Percentiles rank a stretch among this genome's conserved stretches.
Conservation (phyloP, 2,888 invertebrate genomes). For the Eupelmus urozonus region DNA sequence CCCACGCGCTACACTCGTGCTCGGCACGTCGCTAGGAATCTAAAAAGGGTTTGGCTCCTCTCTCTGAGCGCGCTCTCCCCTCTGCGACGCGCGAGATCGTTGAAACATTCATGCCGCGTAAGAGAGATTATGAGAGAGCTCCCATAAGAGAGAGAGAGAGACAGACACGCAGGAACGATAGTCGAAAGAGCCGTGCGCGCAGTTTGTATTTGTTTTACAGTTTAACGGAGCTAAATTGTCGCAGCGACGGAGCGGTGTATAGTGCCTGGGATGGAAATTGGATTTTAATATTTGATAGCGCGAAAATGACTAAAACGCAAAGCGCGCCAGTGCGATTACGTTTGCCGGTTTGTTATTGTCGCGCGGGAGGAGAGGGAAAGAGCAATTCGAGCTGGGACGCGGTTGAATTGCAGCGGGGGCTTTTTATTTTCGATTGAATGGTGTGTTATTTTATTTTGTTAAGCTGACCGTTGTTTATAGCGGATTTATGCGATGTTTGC, state of each 20-base stretch:
- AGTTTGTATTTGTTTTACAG: slow-evolving; percentile 58
- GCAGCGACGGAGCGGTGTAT: background rate
- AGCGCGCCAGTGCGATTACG: slow-evolving; percentile 20
- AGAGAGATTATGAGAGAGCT: slow-evolving; percentile 55
- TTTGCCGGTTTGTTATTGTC: slow-evolving; percentile 24
- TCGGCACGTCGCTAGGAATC: slow-evolving; percentile 46
- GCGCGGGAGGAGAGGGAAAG: no score
- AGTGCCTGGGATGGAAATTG: slow-evolving; percentile 51
- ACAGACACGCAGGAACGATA: background rate
- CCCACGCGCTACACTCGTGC: background rate
- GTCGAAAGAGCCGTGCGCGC: background rate
- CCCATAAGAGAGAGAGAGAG: background rate
- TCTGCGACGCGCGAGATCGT: slow-evolving; percentile 17
- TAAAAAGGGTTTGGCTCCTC: slow-evolving; percentile 40
- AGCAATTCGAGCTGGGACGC: no score
- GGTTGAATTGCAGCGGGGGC: no score
- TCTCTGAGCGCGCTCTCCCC: background rate
- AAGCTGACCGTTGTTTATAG: no score
- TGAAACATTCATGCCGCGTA: slow-evolving; percentile 59
- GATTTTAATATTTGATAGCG: slow-evolving; percentile 59
- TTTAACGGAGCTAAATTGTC: slow-evolving; percentile 44
- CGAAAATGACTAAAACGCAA: slow-evolving; percentile 44
- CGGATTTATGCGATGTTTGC: no score
- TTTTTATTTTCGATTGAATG: no score
- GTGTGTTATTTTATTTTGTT: no score